Conservation (phyloP, 2,113 vertebrate species). For the Myxocyprinus asiaticus region DNA sequence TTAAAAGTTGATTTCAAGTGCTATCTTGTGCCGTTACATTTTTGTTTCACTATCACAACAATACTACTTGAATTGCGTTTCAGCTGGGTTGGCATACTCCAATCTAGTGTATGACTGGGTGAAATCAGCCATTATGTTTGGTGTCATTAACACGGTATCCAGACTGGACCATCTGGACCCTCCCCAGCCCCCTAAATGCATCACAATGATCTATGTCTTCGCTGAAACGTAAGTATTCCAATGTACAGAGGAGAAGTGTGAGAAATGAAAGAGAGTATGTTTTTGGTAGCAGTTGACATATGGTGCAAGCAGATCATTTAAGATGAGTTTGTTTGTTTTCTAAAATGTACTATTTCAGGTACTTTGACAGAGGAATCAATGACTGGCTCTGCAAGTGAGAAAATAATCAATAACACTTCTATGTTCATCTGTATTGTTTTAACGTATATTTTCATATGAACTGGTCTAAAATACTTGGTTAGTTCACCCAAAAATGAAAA, state of each 20-base stretch:
- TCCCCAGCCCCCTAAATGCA: conserved; percentile 93
- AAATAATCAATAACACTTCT: neutral
- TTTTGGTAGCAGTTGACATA: neutral
- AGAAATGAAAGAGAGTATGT: neutral
- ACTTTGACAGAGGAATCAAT: conserved; percentile 98
- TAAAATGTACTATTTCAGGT: conserved; percentile 73
- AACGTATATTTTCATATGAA: too few relatives aligned
- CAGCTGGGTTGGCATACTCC: conserved; percentile 92
- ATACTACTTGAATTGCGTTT: neutral
- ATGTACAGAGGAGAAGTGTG: neutral
- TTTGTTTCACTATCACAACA: neutral
- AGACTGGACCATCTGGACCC: conserved; percentile 93
- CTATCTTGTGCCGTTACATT: neutral
- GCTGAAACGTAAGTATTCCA: conserved; percentile 88
- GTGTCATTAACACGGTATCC: conserved; percentile 89
- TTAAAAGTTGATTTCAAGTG: neutral
- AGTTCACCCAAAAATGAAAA: too few relatives aligned
- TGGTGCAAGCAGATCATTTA: neutral
- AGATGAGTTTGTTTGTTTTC: neutral
- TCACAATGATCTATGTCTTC: conserved; percentile 95
- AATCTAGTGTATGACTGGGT: conserved; percentile 98
- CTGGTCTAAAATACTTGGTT: too few relatives aligned
- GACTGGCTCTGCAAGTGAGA: conserved; percentile 98
- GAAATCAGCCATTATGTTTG: conserved; percentile 93
- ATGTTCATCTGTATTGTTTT: too few relatives aligned